phyloP scores from a whole-genome alignment of 2,888 invertebrate genomes.

The Coelogynopora nodosa region DNA sequence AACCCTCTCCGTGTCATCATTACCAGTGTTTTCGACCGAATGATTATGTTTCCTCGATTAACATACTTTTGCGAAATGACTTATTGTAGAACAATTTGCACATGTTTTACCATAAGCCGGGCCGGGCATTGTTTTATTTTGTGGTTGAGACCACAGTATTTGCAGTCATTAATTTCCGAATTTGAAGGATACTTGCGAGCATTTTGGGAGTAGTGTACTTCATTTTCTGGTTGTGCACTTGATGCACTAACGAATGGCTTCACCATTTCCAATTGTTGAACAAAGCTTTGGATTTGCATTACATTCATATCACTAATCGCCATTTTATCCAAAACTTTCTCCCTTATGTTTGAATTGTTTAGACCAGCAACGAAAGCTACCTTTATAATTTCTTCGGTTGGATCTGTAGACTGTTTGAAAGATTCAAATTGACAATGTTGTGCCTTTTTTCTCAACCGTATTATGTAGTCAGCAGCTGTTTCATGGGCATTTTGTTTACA shows the following conservation, averaged over 20 bases:
- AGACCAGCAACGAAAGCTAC: not conserved
- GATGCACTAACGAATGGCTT: not conserved
- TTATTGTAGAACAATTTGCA: not conserved
- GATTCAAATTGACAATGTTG: not conserved
- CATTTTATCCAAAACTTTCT: not conserved
- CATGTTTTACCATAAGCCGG: not conserved
- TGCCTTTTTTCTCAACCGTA: not conserved
- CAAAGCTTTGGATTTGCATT: not conserved
- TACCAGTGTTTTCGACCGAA: not conserved
- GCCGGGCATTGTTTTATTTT: not conserved
- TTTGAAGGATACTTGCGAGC: not conserved
- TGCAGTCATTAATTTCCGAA: not conserved
- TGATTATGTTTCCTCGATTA: not conserved
- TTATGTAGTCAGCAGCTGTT: not conserved
- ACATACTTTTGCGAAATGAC: not conserved
- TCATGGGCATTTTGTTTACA: not conserved
- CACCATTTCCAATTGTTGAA: not conserved
- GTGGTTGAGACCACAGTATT: not conserved
- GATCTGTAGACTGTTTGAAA: not conserved
- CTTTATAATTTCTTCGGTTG: not conserved
- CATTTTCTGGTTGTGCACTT: not conserved
- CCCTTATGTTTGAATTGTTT: not conserved
- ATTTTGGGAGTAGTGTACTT: not conserved
- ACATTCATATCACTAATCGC: not conserved
- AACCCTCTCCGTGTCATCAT: not conserved